Evolutionary conservation across 2,797 vertebrate genomes (phyloP).

Genomic region (Protonibea diacanthus): DNA sequence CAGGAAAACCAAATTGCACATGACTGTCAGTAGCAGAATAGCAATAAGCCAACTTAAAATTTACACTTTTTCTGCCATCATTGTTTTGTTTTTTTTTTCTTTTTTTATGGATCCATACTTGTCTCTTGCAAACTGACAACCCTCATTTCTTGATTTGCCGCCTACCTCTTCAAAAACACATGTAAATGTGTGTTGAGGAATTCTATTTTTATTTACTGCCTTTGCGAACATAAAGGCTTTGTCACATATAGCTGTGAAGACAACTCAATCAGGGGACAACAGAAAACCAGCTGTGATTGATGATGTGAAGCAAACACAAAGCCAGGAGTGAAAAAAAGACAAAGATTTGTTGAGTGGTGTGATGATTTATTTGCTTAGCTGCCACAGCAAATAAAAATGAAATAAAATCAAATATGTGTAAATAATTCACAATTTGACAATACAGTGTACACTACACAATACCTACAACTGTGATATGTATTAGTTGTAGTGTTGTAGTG

Average conservation of each 20-base stretch:
- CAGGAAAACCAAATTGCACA: conserved; percentile 69
- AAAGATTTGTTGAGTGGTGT: conserved; percentile 43
- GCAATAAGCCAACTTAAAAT: conserved; percentile 62
- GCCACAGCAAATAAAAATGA: conserved; percentile 61
- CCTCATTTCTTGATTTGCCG: conserved; percentile 70
- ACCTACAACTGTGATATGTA: background rate
- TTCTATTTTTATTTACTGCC: conserved; percentile 80
- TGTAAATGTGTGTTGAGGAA: conserved; percentile 68
- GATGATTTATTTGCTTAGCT: conserved; percentile 73
- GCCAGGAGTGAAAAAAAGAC: conserved; percentile 45
- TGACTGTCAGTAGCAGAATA: conserved; percentile 63
- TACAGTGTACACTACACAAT: background rate
- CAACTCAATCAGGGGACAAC: conserved; percentile 72
- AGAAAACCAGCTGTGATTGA: conserved; percentile 72
- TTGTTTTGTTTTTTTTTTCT: no score
- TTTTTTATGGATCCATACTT: conserved; percentile 51
- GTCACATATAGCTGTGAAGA: conserved; percentile 70
- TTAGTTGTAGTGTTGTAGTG: background rate
- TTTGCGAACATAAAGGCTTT: conserved; percentile 72
- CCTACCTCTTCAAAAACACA: conserved; percentile 68
- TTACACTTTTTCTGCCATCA: conserved; percentile 39
- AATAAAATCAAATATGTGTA: conserved; percentile 46
- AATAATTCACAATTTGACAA: conserved; percentile 39
- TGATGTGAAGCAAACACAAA: conserved; percentile 72
- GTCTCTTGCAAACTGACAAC: conserved; percentile 73